Percentiles rank a stretch among this genome's conserved stretches.
Conservation (phyloP, 2,888 invertebrate genomes). For the Syrphus vitripennis region DNA sequence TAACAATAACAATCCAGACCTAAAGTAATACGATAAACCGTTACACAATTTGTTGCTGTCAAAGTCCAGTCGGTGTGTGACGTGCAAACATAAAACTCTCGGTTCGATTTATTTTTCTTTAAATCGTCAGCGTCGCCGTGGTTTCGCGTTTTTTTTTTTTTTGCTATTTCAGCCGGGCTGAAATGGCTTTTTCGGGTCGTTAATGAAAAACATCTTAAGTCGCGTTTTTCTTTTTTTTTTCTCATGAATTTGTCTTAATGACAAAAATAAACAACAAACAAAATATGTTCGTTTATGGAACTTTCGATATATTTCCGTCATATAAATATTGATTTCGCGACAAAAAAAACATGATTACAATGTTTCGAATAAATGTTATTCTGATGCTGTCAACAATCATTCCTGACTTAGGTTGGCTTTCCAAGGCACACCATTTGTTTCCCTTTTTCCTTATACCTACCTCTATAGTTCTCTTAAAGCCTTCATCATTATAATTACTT, state of each 20-base stretch:
- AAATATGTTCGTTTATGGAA: neutral
- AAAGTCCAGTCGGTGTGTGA: slow-evolving; percentile 18
- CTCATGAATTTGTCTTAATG: neutral
- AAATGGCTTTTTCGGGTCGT: slow-evolving; percentile 3
- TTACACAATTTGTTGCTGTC: neutral
- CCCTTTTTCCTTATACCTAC: neutral
- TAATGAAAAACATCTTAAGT: neutral
- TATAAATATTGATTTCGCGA: neutral
- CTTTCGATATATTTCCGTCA: neutral
- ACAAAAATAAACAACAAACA: neutral
- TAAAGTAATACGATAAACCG: neutral
- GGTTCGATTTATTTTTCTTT: slow-evolving; percentile 8
- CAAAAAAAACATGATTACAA: slow-evolving; percentile 2
- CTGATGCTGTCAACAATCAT: slow-evolving; percentile 55
- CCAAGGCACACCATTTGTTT: neutral
- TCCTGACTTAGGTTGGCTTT: slow-evolving; percentile 47
- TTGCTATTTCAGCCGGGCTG: slow-evolving; percentile 16
- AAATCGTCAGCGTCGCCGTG: neutral
- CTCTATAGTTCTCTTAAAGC: neutral
- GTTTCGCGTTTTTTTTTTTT: slow-evolving; percentile 12
- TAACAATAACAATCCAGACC: neutral
- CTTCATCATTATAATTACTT: neutral
- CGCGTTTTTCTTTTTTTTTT: neutral
- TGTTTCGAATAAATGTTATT: slow-evolving; percentile 45
- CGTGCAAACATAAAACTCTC: neutral